A percentile compares a stretch with the other conserved stretches of the same genome.
These are phyloP conservation scores for Synanthedon andrenaeformis DNA, from an alignment of 2,888 invertebrate species.

Conservation along the genomic window DNA sequence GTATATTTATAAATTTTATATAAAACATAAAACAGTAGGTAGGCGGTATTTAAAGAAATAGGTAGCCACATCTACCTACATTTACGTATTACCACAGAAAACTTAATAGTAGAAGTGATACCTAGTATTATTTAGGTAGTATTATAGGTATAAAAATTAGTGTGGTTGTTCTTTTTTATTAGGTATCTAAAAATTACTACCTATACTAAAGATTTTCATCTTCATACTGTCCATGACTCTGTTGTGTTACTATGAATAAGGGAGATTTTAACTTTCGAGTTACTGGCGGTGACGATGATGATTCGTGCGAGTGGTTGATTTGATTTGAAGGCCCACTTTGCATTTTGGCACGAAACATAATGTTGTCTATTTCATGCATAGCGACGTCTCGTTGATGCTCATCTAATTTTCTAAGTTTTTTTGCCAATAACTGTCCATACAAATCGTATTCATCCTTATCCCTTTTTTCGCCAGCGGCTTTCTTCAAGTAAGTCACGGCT, in stretches of 20 bases:
- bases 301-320: slow-evolving; percentile 15
- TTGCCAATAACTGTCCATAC: slow-evolving; percentile 50
- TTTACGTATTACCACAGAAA: too few species aligned
- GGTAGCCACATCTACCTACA: too few species aligned
- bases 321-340: slow-evolving; percentile 19
- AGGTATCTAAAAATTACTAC: background rate
- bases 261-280: slow-evolving; percentile 38
- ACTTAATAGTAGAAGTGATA: background rate
- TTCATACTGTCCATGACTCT: slow-evolving; percentile 30
- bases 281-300: slow-evolving; percentile 28
- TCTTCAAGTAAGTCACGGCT: slow-evolving; percentile 16
- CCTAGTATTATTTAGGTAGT: background rate
- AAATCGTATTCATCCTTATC: slow-evolving; percentile 52
- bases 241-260: slow-evolving; percentile 37
- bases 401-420: slow-evolving; percentile 49
- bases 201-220: slow-evolving; percentile 35
- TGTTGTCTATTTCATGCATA: slow-evolving; percentile 60
- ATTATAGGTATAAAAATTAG: too few species aligned
- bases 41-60: too few species aligned
- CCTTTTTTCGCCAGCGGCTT: slow-evolving; percentile 14
- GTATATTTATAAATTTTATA: too few species aligned
- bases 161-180: background rate
- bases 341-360: slow-evolving; percentile 55
- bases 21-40: too few species aligned
- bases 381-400: slow-evolving; percentile 52